Evolutionary conservation across 2,888 invertebrate species (phyloP).

Genomic region (Galerucella calmariensis): DNA sequence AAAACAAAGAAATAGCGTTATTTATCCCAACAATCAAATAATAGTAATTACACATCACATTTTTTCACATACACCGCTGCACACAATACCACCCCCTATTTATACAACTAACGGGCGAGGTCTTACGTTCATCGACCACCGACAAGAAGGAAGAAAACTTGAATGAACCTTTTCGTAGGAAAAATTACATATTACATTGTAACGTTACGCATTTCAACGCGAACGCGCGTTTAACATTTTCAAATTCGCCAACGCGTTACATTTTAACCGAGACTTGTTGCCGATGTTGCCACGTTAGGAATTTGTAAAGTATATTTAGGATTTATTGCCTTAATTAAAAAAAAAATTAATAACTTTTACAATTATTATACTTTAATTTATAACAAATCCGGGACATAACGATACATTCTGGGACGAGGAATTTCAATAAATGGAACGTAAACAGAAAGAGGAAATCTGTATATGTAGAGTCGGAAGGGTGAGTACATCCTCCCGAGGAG

Average conservation of each 20-base stretch:
- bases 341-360: background rate
- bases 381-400: too few relatives aligned
- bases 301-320: background rate
- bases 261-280: background rate
- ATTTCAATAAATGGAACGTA: too few relatives aligned
- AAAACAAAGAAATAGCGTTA: background rate
- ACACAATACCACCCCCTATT: background rate
- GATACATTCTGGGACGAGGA: too few relatives aligned
- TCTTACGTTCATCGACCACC: background rate
- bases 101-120: background rate
- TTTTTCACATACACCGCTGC: background rate
- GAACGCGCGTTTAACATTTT: conserved; percentile 22
- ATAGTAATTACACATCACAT: background rate
- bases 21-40: background rate
- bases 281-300: conserved; percentile 10
- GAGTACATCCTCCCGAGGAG: too few relatives aligned
- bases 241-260: conserved; percentile 23
- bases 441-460: too few relatives aligned
- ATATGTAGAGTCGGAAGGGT: too few relatives aligned
- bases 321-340: background rate
- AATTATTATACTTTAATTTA: too few relatives aligned
- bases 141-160: conserved; percentile 5
- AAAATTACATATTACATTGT: conserved; percentile 12
- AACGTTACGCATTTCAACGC: conserved; percentile 3
- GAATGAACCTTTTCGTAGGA: conserved; percentile 23